Evolutionary conservation across 2,797 vertebrate genomes (phyloP).

Genomic region (Myotis findleyi): DNA sequence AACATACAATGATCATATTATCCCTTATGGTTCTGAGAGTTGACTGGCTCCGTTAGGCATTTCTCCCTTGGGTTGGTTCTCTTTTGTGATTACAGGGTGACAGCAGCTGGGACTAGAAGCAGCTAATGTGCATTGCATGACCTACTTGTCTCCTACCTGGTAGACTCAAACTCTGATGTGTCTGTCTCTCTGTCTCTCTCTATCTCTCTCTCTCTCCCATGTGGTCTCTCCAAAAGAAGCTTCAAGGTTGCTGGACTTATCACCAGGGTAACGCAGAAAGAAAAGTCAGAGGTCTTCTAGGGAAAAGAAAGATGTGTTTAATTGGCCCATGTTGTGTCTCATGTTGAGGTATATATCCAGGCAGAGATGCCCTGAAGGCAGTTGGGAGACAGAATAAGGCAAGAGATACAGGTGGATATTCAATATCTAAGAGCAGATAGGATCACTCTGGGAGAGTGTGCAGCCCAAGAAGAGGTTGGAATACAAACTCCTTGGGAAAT

Average conservation of each 20-base stretch:
- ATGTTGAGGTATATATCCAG: not conserved
- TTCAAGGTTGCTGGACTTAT: not conserved
- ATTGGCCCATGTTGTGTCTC: not conserved
- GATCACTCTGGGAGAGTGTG: not conserved
- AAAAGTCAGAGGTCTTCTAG: not conserved
- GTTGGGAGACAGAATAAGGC: not conserved
- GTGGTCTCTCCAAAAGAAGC: not conserved
- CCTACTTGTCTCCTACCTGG: not conserved
- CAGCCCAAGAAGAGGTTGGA: not conserved
- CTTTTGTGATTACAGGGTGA: not conserved
- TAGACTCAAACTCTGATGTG: not conserved
- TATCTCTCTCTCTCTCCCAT: not conserved
- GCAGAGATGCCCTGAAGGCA: not conserved
- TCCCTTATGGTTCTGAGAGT: not conserved
- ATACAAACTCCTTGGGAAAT: not conserved
- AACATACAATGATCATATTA: not conserved
- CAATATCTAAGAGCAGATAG: not conserved
- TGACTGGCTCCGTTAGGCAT: not conserved
- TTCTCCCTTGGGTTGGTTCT: not conserved
- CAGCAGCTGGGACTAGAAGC: not conserved
- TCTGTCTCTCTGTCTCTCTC: not conserved
- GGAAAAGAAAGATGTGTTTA: not conserved
- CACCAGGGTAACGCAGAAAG: not conserved
- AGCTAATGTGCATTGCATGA: not conserved
- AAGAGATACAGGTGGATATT: not conserved